phyloP scores from a whole-genome alignment of 2,797 vertebrate species.

The Rhinogobio ventralis region DNA sequence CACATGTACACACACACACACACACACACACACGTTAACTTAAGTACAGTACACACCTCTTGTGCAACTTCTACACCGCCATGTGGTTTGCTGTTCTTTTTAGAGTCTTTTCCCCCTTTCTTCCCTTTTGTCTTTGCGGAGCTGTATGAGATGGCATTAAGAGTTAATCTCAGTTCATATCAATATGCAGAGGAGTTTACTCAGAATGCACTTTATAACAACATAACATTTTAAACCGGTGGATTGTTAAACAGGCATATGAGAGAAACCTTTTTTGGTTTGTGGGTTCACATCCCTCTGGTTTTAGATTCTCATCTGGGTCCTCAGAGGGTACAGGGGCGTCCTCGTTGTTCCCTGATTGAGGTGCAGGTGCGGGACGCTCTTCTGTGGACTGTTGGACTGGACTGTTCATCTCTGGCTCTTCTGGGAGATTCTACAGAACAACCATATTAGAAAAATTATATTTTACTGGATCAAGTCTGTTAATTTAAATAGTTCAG shows the following conservation, averaged over 20 bases:
- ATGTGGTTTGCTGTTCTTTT: conserved; percentile 75
- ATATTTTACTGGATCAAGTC: background rate
- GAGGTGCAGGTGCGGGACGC: background rate
- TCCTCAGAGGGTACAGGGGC: conserved; percentile 42
- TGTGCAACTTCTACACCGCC: conserved; percentile 69
- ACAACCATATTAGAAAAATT: background rate
- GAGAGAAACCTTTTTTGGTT: conserved; percentile 71
- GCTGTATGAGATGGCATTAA: conserved; percentile 64
- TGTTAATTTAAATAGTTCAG: background rate
- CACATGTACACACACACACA: background rate
- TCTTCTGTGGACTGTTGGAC: conserved; percentile 48
- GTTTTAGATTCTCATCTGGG: conserved; percentile 59
- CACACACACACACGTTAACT: background rate
- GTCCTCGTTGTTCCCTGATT: conserved; percentile 54
- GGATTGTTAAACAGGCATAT: background rate
- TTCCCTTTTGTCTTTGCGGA: conserved; percentile 85
- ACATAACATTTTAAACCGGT: background rate
- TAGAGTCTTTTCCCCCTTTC: conserved; percentile 85
- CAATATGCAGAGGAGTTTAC: background rate
- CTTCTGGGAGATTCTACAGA: conserved; percentile 60
- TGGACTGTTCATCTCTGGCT: conserved; percentile 23
- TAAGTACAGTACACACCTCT: conserved; percentile 70
- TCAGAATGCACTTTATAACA: background rate
- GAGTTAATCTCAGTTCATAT: background rate
- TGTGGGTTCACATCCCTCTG: conserved; percentile 56